phyloP scores from a whole-genome alignment of 2,113 vertebrate species.

The Erythrolamprus reginae region DNA sequence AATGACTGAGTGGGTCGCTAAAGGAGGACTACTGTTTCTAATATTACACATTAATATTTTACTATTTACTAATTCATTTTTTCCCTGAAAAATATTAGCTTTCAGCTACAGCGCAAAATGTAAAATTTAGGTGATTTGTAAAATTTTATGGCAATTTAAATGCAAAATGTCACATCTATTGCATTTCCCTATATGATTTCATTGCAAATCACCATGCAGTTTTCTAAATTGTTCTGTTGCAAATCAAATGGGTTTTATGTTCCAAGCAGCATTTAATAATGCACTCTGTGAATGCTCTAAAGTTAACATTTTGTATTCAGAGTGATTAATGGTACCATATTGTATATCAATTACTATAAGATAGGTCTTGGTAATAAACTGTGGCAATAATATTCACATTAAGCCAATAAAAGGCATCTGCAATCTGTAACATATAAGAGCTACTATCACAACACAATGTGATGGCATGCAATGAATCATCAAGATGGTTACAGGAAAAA shows the following conservation, averaged over 20 bases:
- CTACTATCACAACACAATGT: constrained; percentile 57
- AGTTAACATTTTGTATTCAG: constrained; percentile 66
- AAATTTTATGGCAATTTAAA: constrained; percentile 6
- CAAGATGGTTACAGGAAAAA: constrained; percentile 46
- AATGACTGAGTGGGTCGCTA: background rate
- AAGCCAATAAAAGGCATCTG: constrained; percentile 75
- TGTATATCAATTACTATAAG: constrained; percentile 75
- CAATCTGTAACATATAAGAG: constrained; percentile 66
- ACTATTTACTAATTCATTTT: background rate
- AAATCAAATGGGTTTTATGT: constrained; percentile 69
- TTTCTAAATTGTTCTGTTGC: constrained; percentile 40
- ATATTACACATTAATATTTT: background rate
- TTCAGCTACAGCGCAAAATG: background rate
- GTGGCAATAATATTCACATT: constrained; percentile 76
- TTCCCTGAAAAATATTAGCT: background rate
- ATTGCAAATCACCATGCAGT: constrained; percentile 38
- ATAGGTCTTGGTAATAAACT: constrained; percentile 68
- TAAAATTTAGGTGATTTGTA: constrained; percentile 7
- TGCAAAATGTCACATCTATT: background rate
- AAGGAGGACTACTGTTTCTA: background rate
- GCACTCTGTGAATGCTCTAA: constrained; percentile 63
- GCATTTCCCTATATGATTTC: background rate
- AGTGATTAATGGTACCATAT: constrained; percentile 71
- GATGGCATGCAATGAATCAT: constrained; percentile 58
- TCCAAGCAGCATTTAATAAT: constrained; percentile 68